Base-by-base conservation (phyloP, 2,113 vertebrate species). In the Coptodon bakossiorum region DNA sequence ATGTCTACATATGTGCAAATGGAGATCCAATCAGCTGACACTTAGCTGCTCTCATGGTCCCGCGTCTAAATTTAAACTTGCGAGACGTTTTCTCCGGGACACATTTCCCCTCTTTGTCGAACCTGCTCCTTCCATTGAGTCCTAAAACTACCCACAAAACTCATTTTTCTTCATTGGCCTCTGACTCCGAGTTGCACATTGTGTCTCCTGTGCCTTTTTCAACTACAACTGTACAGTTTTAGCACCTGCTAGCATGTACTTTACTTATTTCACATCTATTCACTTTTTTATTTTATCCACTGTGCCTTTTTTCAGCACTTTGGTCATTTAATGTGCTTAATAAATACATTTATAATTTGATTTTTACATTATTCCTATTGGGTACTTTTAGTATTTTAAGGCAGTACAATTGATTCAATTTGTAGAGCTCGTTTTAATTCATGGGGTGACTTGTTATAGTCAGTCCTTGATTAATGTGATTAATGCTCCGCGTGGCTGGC, bases 71-170 rank as follows among this genome's bases (percentile, higher is more conserved):
- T 48, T 48, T 48, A 48, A 48, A 48, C 45, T 48, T 13, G 40
- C 5, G 11, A 43, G 5, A 43, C 40, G 0, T 34, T 63, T 63
- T 63, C 29, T 63, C 59, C 17, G 0, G 59, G 59, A 63, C 59
- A 63, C 59, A 63, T 63, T 1, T 36, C 9, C 6, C 2, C 59
- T 63, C 59, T 19, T 36, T 63, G 9, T 63, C 59, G n/a, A 36
- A 63, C 17, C 9, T 12, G 59, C 17, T 63, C 59, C 6, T 63
- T 63, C 31, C 2, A 0, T n/a, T 36, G 19, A 12, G 2, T 0
- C 29, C 29, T 34, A 6, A 63, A 63, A 34, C 59, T 34, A 63
- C 59, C 16, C 59, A 34, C 9, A 34, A 63, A 63, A 63, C 59
- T 61, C 16, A 6, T 11, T 61, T 61, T 34, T 19, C 29, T 63